Evolutionary conservation across 1,140 invertebrate species (phyloP).

Genomic region (Onthophagus taurus): DNA sequence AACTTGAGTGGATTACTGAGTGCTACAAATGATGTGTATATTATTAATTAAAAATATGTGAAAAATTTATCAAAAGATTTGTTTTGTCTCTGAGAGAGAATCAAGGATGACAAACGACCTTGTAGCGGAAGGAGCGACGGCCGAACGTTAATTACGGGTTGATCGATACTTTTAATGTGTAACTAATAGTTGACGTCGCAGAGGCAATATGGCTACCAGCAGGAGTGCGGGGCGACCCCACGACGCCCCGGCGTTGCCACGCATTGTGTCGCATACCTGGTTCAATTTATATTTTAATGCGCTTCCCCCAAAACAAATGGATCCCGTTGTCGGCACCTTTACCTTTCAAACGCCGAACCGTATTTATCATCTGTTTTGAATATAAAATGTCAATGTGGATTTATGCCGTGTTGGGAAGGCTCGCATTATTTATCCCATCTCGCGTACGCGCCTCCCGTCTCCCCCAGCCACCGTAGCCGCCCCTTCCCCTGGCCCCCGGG

Average conservation of each 20-base stretch:
- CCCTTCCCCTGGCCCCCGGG: too few species aligned
- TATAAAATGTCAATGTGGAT: slow-evolving; percentile 28
- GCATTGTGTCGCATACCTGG: slow-evolving; percentile 35
- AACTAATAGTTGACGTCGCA: slow-evolving; percentile 33
- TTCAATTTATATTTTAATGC: slow-evolving; percentile 36
- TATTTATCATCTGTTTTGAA: slow-evolving; percentile 32
- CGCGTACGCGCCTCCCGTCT: too few species aligned
- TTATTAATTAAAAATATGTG: too few species aligned
- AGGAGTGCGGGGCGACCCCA: slow-evolving; percentile 15
- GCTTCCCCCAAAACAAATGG: slow-evolving; percentile 37
- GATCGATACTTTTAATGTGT: slow-evolving; percentile 33
- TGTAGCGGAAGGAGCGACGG: too few species aligned
- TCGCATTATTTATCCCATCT: too few species aligned
- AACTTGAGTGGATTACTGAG: too few species aligned
- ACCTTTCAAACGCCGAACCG: slow-evolving; percentile 28
- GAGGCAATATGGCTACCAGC: slow-evolving; percentile 23
- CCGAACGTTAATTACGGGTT: slow-evolving; percentile 29
- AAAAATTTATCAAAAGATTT: too few species aligned
- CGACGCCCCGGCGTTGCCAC: slow-evolving; percentile 22
- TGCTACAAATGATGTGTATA: too few species aligned
- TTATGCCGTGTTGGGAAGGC: too few species aligned
- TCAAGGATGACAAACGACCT: too few species aligned
- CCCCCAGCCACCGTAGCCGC: too few species aligned
- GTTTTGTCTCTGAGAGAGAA: too few species aligned
- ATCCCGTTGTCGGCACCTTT: slow-evolving; percentile 32